Percentiles rank a stretch among this genome's conserved stretches.
Evolutionary conservation across 2,888 invertebrate species (phyloP).

Genomic region (Aelia acuminata): DNA sequence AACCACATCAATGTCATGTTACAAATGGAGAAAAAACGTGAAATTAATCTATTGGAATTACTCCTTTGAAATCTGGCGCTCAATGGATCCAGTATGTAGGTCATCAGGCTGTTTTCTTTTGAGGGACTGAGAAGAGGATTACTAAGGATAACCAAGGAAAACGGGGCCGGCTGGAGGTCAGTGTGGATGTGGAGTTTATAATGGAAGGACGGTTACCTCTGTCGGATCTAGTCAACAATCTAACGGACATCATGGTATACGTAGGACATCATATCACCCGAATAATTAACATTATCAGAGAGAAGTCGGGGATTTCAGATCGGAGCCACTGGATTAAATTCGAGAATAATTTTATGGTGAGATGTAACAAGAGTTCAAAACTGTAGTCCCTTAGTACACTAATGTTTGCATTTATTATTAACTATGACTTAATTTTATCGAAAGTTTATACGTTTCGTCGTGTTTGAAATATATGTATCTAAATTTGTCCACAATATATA

Average conservation of each 20-base stretch:
- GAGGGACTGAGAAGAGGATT: neutral
- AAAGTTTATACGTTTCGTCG: no score
- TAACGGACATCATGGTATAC: neutral
- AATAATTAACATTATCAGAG: neutral
- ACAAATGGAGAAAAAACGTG: neutral
- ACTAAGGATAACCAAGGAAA: neutral
- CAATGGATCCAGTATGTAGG: neutral
- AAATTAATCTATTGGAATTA: neutral
- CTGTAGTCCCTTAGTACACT: no score
- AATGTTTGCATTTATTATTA: no score
- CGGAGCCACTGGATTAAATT: neutral
- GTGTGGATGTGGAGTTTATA: neutral
- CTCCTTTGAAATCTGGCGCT: neutral
- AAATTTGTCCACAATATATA: no score
- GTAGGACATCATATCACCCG: neutral
- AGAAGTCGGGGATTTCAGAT: neutral
- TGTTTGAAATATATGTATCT: no score
- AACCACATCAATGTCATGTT: neutral
- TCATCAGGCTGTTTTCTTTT: neutral
- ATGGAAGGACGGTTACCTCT: neutral
- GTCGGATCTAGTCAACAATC: neutral
- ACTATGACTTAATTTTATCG: no score
- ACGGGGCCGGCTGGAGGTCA: neutral
- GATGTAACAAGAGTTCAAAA: no score
- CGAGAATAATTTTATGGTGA: neutral